Evolutionary conservation across 1,140 invertebrate genomes (phyloP).

Genomic region (Orius insidiosus): DNA sequence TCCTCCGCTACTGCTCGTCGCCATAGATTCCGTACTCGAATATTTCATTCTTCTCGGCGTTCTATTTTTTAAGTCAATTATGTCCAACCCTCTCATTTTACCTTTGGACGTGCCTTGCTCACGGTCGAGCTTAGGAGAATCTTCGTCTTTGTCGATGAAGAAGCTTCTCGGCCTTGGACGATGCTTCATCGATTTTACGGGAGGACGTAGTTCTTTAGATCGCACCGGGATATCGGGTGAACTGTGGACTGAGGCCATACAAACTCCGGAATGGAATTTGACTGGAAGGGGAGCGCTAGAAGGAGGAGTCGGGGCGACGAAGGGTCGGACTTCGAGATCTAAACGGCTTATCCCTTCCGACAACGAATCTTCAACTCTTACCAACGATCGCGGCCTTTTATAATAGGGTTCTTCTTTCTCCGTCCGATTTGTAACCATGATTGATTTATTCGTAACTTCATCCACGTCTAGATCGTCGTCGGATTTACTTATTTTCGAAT

Average conservation of each 20-base stretch:
- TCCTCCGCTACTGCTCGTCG: constrained; percentile 62
- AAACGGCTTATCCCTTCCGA: constrained; percentile 34
- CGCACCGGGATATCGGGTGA: constrained; percentile 49
- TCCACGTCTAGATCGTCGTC: constrained; percentile 56
- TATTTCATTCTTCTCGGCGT: constrained; percentile 46
- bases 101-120: constrained; percentile 1
- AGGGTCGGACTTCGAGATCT: constrained; percentile 22
- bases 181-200: constrained; percentile 45
- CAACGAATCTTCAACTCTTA: constrained; percentile 22
- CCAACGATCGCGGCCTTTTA: constrained; percentile 7
- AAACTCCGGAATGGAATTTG: constrained; percentile 46
- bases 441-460: constrained; percentile 15
- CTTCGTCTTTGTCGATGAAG: constrained; percentile 17
- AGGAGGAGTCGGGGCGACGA: constrained; percentile 52
- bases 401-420: neutral
- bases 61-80: constrained; percentile 50
- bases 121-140: constrained; percentile 18
- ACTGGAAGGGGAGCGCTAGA: constrained; percentile 60
- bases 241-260: constrained; percentile 57
- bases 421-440: constrained; percentile 6
- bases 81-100: constrained; percentile 22
- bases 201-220: constrained; percentile 35
- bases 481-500: constrained; percentile 63
- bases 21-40: constrained; percentile 70
- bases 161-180: constrained; percentile 45